Evolutionary conservation across 1,140 invertebrate species (phyloP), one percentile per base, ranked within the genome.

Genomic region (Trichonephila clavipes): DNA sequence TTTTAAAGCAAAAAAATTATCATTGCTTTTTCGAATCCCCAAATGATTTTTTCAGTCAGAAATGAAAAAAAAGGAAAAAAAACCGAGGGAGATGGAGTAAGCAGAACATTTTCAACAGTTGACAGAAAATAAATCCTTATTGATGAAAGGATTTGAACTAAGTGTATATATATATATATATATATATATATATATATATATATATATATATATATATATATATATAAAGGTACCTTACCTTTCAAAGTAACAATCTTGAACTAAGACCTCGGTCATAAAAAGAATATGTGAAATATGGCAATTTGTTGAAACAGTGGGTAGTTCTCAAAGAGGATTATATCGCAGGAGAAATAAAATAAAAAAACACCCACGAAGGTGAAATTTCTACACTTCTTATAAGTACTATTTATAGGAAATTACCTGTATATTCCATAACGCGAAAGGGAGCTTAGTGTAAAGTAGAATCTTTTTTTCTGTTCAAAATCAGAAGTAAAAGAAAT

Each of bases 41-140:
- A 16, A 10, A 16, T 18, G 16, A 6, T 77, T 77, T 77, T 77
- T 34, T 77, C 69, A 77, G 16, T 18, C 4, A 62, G 3, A 12
- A 28, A n/a, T n/a, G n/a, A n/a, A n/a, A n/a, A n/a, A n/a, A n/a
- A n/a, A n/a, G n/a, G n/a, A n/a, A 77, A 77, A 18, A 77, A 77
- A 34, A 40, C 6, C 18, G 28, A 40, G 34, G 5, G 34, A 77
- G 34, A 77, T 83, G 21, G 51, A 58, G 2, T 21, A 10, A 12
- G 51, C 7, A 83, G 21, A 19, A 83, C 51, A 58, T 51, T 58
- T 83, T 83, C 82, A 83, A 83, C 82, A 51, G 82, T 83, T 83
- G 82, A 58, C 82, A 83, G 82, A 59, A 83, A 83, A 83, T 83
- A 83, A 83, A 83, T 83, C 82, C 82, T 59, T 83, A 59, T 58